phyloP scores from a whole-genome alignment of 2,888 invertebrate species.

The Griposia aprilina region DNA sequence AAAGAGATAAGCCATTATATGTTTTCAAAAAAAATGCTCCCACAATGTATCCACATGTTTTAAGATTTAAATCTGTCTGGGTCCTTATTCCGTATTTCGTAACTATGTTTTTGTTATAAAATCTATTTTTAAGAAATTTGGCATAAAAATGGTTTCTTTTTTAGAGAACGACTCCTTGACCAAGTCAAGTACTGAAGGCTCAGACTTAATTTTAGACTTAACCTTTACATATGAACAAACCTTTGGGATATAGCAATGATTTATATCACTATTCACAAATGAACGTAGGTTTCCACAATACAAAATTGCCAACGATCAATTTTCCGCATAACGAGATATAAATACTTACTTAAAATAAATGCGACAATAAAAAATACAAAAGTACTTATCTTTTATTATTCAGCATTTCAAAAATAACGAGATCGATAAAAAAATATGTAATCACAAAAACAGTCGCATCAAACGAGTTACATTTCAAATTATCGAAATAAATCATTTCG shows the following conservation, averaged over 20 bases:
- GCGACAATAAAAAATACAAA: not conserved
- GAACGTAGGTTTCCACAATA: not conserved
- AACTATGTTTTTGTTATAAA: not conserved
- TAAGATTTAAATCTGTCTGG: not conserved
- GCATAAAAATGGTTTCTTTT: not conserved
- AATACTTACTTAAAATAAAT: not conserved
- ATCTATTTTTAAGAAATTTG: not conserved
- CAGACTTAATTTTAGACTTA: too few species aligned
- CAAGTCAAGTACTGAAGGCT: not conserved
- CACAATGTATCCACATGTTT: not conserved
- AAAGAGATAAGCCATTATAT: not conserved
- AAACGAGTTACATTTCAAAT: constrained; percentile 42
- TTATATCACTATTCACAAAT: not conserved
- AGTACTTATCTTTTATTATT: not conserved
- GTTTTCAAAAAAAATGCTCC: not conserved
- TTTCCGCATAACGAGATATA: not conserved
- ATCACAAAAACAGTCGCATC: constrained; percentile 12
- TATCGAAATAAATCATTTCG: constrained; percentile 53
- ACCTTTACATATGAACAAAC: not conserved
- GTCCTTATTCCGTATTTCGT: not conserved
- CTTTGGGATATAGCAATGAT: not conserved
- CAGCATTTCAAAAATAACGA: not conserved
- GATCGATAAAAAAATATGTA: not conserved
- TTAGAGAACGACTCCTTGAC: not conserved
- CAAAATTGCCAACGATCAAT: not conserved